Evolutionary conservation across 2,113 vertebrate species (phyloP).

Genomic region (Festucalex cinctus): DNA sequence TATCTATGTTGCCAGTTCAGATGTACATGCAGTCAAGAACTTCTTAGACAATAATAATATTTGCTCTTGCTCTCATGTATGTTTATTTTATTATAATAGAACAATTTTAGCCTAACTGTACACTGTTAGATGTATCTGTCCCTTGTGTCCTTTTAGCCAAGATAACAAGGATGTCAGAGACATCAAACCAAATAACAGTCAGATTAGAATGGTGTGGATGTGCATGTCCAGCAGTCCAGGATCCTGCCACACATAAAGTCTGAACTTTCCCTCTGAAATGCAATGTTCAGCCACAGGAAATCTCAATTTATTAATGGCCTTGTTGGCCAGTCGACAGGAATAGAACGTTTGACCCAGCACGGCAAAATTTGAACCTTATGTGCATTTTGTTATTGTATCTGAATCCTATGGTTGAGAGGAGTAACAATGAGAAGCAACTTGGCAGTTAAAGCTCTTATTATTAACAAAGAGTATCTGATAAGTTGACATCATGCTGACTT

Average conservation of each 20-base stretch:
- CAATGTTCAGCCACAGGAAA: not conserved
- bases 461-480: slow-evolving; percentile 14
- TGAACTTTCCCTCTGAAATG: not conserved
- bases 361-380: slow-evolving; percentile 11
- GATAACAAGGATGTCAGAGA: slow-evolving; percentile 32
- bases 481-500: slow-evolving; percentile 2
- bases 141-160: slow-evolving; percentile 4
- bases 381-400: slow-evolving; percentile 21
- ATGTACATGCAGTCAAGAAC: too few species aligned
- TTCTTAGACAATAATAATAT: too few species aligned
- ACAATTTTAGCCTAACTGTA: not conserved
- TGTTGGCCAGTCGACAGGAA: not conserved
- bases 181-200: slow-evolving; percentile 39
- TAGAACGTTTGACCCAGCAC: not conserved
- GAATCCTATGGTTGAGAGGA: slow-evolving; percentile 8
- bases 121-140: slow-evolving; percentile 1
- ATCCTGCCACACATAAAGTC: slow-evolving; percentile 7
- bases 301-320: not conserved
- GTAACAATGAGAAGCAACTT: slow-evolving; percentile 5
- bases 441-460: slow-evolving; percentile 1
- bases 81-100: too few species aligned
- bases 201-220: slow-evolving; percentile 15
- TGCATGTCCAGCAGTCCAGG: slow-evolving; percentile 13
- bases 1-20: too few species aligned
- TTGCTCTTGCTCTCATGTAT: too few species aligned